A percentile compares a stretch with the other conserved stretches of the same genome.
Evolutionary conservation across 2,113 vertebrate genomes (phyloP).

Genomic region (Colistium nudipinnis): DNA sequence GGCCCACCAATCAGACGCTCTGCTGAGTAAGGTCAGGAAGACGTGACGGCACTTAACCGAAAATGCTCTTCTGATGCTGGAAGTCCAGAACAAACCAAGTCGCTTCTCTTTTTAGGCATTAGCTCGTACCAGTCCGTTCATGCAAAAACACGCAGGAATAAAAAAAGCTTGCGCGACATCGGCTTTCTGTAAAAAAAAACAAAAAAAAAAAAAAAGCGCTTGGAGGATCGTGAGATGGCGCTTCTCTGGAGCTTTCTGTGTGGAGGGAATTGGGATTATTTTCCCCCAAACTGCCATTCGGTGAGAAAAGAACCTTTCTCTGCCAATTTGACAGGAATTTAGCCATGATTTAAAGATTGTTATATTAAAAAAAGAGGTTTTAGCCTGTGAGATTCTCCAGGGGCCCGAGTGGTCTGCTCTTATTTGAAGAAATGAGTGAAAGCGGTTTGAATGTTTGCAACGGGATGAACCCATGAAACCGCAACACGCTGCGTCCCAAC

Average conservation of each 20-base stretch:
- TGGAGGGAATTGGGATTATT: neutral
- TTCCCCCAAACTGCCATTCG: neutral
- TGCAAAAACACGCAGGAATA: constrained; percentile 30
- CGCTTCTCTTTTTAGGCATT: constrained; percentile 55
- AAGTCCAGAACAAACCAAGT: constrained; percentile 42
- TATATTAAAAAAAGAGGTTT: neutral
- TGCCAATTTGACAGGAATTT: constrained; percentile 48
- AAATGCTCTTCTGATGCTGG: constrained; percentile 55
- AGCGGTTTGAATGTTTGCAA: too few relatives aligned
- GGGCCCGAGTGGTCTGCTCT: too few relatives aligned
- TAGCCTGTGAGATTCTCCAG: constrained; percentile 5
- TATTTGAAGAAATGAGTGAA: too few relatives aligned
- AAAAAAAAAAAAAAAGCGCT: constrained; percentile 41
- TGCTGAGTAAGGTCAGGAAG: constrained; percentile 6
- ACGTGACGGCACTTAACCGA: constrained; percentile 61
- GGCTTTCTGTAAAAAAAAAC: constrained; percentile 29
- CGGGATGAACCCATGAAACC: neutral
- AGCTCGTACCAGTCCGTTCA: constrained; percentile 57
- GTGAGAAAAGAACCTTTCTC: neutral
- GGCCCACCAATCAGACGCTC: neutral
- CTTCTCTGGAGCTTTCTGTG: constrained; percentile 4
- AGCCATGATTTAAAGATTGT: constrained; percentile 36
- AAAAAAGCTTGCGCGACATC: constrained; percentile 34
- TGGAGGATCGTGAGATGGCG: constrained; percentile 7
- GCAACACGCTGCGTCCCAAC: neutral